Evolutionary conservation across 2,113 vertebrate genomes (phyloP), one percentile per base, ranked within the genome.

Genomic region (Asarcornis scutulata): DNA sequence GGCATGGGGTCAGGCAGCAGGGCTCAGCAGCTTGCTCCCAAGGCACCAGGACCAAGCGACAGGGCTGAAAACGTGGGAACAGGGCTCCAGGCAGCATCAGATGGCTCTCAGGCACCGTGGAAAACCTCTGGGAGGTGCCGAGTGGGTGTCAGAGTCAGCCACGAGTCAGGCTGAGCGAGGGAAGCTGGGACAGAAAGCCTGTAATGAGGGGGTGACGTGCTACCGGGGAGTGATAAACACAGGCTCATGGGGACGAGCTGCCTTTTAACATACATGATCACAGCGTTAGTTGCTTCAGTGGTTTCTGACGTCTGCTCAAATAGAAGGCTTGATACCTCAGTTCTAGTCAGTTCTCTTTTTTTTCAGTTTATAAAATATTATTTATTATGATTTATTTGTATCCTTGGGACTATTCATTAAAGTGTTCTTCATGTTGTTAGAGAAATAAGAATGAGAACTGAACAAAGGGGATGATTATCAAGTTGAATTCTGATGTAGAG

Each of bases 341-440:
- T 85, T 53, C 63, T 69, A 95, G 72, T 34, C 38, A 14, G 63
- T 32, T 46, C 10, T n/a, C 27, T 58, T 72, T 56, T 56, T 36
- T 59, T 22, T 22, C 26, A 84, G 68, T 69, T 93, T 82, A 96
- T 93, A 92, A 93, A 94, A 89, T 87, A 91, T 82, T 92, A 91
- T 94, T 94, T 97, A 83, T 89, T 89, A n/a, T 58, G 50, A 46
- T 95, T 87, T 94, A 73, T 79, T 95, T 91, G 93, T 94, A 91
- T 96, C 94, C 87, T 94, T 83, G 63, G 89, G 94, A 91, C 94
- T 95, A 48, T 89, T 96, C 91, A 96, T 89, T 95, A 94, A 94
- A 97, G 88, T 59, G 64, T 89, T 97, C 79, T 96, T 96, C 68
- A 80, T 40, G 0, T 97, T 93, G 91, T 85, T 95, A 83, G 89